Conservation (phyloP, 2,797 vertebrate genomes). For the Sebastes iracundus region DNA sequence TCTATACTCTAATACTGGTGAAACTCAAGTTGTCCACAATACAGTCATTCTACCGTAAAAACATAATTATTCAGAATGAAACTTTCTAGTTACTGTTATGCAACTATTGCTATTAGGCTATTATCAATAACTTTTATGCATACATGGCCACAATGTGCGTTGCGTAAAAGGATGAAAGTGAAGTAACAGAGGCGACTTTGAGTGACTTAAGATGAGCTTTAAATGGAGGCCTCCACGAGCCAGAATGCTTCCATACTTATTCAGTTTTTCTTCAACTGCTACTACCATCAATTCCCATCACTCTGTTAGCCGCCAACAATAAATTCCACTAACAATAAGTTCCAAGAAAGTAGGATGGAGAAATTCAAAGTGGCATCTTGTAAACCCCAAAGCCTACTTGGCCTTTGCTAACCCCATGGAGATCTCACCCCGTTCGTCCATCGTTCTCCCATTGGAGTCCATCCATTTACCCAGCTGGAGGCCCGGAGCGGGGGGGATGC, state of each 20-base stretch:
- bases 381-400: slow-evolving; percentile 35
- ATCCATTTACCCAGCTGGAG: slow-evolving; percentile 81
- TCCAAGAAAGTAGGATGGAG: background rate
- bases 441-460: slow-evolving; percentile 60
- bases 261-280: background rate
- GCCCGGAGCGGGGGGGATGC: slow-evolving; percentile 42
- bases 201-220: background rate
- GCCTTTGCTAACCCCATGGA: slow-evolving; percentile 39
- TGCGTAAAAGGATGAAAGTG: background rate
- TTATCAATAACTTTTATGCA: background rate
- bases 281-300: background rate
- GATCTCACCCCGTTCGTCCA: slow-evolving; percentile 30
- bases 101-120: background rate
- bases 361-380: slow-evolving; percentile 25
- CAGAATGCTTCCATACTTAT: background rate
- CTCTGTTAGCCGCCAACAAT: background rate
- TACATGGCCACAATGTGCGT: too few relatives aligned
- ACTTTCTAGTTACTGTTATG: background rate
- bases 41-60: background rate
- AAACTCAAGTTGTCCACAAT: background rate
- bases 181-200: background rate
- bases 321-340: background rate
- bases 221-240: background rate
- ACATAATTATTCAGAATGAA: background rate
- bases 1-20: background rate